These are phyloP conservation scores for Oedothorax gibbosus DNA, from an alignment of 1,140 invertebrate genomes.

Conservation along the genomic window DNA sequence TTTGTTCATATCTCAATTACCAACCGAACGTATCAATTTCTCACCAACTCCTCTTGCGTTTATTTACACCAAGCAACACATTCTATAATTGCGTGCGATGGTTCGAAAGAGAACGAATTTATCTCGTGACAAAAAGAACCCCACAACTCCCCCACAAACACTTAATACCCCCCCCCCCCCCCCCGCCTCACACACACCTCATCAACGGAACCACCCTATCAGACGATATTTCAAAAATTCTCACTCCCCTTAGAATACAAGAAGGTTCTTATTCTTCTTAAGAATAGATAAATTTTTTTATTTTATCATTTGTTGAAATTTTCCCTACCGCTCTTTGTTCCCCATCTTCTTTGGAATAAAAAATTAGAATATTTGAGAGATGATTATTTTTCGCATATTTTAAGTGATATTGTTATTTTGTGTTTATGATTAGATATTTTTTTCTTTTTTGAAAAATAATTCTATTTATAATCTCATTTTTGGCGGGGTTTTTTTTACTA, in stretches of 20 bases:
- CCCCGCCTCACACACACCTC: constrained; percentile 16
- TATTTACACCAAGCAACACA: no score
- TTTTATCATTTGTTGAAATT: constrained; percentile 1
- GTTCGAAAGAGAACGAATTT: no score
- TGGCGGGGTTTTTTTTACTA: no score
- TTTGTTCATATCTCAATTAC: no score
- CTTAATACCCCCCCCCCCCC: constrained; percentile 1
- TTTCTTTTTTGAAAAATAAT: no score
- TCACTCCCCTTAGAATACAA: neutral
- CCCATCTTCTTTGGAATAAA: constrained; percentile 42
- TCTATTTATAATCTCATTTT: no score
- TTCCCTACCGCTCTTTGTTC: constrained; percentile 10
- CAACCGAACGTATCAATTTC: no score
- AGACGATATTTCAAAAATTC: no score
- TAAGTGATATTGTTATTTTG: neutral
- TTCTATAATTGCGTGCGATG: no score
- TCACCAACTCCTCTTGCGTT: no score
- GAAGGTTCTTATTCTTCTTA: constrained; percentile 23
- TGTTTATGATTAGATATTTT: no score
- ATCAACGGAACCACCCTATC: constrained; percentile 4
- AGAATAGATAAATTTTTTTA: constrained; percentile 13
- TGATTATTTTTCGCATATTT: constrained; percentile 54
- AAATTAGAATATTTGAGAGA: constrained; percentile 59
- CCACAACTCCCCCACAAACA: constrained; percentile 31
- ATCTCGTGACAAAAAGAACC: constrained; percentile 37